Evolutionary conservation across 2,888 invertebrate genomes (phyloP).

Genomic region (Mantis religiosa): DNA sequence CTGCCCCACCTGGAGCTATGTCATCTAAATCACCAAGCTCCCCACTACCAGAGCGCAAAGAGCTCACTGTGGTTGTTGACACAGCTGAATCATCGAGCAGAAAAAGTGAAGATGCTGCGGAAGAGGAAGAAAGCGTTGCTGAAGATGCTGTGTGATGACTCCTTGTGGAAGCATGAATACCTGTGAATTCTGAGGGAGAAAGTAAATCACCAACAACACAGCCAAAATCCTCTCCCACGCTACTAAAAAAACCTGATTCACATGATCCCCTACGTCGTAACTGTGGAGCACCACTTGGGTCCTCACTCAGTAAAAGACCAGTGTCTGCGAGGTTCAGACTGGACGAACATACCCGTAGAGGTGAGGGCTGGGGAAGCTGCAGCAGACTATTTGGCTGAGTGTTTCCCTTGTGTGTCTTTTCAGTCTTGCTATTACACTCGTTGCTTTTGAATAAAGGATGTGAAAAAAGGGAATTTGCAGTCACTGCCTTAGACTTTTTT

Average conservation of each 20-base stretch:
- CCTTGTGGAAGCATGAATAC: conserved; percentile 30
- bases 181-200: conserved; percentile 29
- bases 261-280: conserved; percentile 76
- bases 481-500: conserved; percentile 50
- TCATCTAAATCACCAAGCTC: conserved; percentile 53
- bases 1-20: background rate
- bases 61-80: conserved; percentile 55
- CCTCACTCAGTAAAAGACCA: conserved; percentile 20
- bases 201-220: conserved; percentile 39
- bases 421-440: conserved; percentile 23
- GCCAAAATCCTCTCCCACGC: conserved; percentile 70
- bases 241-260: conserved; percentile 86
- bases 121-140: conserved; percentile 45
- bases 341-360: conserved; percentile 32
- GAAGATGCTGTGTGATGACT: conserved; percentile 27
- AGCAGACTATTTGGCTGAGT: background rate
- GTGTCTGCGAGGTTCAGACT: conserved; percentile 32
- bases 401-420: background rate
- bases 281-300: conserved; percentile 32
- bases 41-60: conserved; percentile 49
- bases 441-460: conserved; percentile 51
- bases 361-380: conserved; percentile 36
- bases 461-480: conserved; percentile 48
- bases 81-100: conserved; percentile 61
- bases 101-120: conserved; percentile 53